phyloP scores from a whole-genome alignment of 2,797 vertebrate genomes.

The Hippoglossus hippoglossus region DNA sequence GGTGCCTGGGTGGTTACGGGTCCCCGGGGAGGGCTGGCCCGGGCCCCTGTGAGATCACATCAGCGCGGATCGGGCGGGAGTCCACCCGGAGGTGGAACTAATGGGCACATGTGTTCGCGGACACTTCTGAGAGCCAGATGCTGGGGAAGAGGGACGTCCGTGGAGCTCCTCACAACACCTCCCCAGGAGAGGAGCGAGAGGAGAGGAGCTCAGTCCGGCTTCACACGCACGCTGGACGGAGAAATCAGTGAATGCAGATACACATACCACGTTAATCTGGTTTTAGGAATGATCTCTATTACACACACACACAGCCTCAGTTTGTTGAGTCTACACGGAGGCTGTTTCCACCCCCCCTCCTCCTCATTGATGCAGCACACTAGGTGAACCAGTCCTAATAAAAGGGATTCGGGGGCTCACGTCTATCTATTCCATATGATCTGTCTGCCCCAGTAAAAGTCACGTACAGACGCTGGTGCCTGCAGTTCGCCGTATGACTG shows the following conservation, averaged over 20 bases:
- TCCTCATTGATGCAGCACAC: conserved; percentile 51
- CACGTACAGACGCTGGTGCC: conserved; percentile 54
- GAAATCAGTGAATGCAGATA: conserved; percentile 48
- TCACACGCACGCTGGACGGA: conserved; percentile 60
- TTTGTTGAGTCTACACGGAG: conserved; percentile 68
- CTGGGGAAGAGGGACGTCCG: conserved; percentile 80
- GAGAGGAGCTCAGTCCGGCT: conserved; percentile 45
- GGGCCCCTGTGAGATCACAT: conserved; percentile 82
- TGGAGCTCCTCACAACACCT: conserved; percentile 77
- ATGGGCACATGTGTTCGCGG: conserved; percentile 83
- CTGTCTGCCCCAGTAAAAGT: conserved; percentile 71
- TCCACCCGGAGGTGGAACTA: conserved; percentile 82
- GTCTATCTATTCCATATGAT: conserved; percentile 80
- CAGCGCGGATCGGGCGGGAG: conserved; percentile 71
- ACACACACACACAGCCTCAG: conserved; percentile 60
- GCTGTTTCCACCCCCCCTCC: conserved; percentile 67
- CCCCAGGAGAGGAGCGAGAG: conserved; percentile 62
- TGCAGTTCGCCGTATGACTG: conserved; percentile 53
- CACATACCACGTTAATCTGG: conserved; percentile 62
- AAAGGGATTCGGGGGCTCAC: conserved; percentile 63
- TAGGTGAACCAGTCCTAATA: conserved; percentile 69
- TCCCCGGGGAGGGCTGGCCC: conserved; percentile 75
- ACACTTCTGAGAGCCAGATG: conserved; percentile 85
- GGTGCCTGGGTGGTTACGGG: conserved; percentile 82
- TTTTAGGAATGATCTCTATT: conserved; percentile 49